Conservation (phyloP, 2,797 vertebrate genomes). For the Pelobates cultripes region DNA sequence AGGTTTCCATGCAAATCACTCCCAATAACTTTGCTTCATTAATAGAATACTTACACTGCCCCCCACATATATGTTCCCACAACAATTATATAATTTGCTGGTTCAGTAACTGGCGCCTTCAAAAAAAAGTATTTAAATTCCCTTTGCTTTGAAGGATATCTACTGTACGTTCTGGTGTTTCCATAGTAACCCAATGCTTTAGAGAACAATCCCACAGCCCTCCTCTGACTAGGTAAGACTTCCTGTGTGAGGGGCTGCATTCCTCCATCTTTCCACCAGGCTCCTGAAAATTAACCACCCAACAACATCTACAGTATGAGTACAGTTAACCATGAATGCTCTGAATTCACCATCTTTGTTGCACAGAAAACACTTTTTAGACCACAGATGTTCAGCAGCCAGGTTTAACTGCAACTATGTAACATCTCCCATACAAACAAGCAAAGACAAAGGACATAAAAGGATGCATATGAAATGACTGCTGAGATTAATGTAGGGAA, state of each 20-base stretch:
- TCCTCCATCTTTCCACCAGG: background rate
- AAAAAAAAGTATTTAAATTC: conserved; percentile 44
- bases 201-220: conserved; percentile 20
- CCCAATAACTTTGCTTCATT: background rate
- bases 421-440: no score
- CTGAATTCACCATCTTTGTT: no score
- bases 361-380: no score
- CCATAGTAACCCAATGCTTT: conserved; percentile 43
- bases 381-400: no score
- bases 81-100: conserved; percentile 8
- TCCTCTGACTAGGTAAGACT: background rate
- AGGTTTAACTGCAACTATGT: no score
- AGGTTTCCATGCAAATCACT: background rate
- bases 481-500: no score
- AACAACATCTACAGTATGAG: background rate
- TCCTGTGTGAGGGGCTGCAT: background rate
- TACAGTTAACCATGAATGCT: no score
- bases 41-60: background rate
- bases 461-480: no score
- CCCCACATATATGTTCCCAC: background rate
- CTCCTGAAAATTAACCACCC: background rate
- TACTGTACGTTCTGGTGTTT: conserved; percentile 43
- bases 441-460: no score
- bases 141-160: conserved; percentile 41
- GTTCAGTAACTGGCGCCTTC: conserved; percentile 37